These are phyloP conservation scores for Stratiomys singularior DNA, from an alignment of 2,888 invertebrate species.

Conservation along the genomic window DNA sequence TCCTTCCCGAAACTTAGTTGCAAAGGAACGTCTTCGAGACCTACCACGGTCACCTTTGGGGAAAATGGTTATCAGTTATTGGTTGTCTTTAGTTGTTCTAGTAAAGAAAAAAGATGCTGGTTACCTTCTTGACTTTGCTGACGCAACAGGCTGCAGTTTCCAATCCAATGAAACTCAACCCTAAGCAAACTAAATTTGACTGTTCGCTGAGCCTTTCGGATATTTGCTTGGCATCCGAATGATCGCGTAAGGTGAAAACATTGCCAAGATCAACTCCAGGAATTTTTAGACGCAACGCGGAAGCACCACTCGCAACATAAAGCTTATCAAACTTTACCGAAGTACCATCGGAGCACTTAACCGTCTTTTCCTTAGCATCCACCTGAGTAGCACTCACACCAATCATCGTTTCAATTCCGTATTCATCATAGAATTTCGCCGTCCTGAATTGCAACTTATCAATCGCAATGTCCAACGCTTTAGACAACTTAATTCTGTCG, in stretches of 20 bases:
- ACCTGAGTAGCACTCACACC: constrained; percentile 77
- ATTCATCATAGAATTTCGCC: constrained; percentile 77
- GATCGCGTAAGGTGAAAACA: constrained; percentile 78
- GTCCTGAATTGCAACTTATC: constrained; percentile 77
- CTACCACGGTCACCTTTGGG: constrained; percentile 76
- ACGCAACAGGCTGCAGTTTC: constrained; percentile 85
- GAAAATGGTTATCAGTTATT: too few relatives aligned
- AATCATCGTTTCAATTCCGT: constrained; percentile 79
- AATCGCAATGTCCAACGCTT: constrained; percentile 76
- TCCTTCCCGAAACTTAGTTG: constrained; percentile 78
- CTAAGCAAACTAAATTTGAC: constrained; percentile 85
- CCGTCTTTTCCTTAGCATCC: constrained; percentile 71
- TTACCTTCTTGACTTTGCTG: constrained; percentile 75
- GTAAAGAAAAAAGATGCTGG: too few relatives aligned
- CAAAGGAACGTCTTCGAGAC: constrained; percentile 79
- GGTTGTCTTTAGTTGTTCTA: too few relatives aligned
- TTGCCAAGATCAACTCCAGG: constrained; percentile 78
- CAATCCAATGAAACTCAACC: constrained; percentile 93
- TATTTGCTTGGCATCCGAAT: constrained; percentile 77
- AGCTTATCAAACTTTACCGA: constrained; percentile 77
- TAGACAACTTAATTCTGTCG: constrained; percentile 92
- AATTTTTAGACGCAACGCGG: constrained; percentile 73
- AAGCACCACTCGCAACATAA: constrained; percentile 86
- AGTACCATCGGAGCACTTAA: constrained; percentile 76
- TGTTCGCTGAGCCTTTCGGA: constrained; percentile 71